Base-by-base conservation (phyloP, 2,113 vertebrate species). In the Indri indri region DNA sequence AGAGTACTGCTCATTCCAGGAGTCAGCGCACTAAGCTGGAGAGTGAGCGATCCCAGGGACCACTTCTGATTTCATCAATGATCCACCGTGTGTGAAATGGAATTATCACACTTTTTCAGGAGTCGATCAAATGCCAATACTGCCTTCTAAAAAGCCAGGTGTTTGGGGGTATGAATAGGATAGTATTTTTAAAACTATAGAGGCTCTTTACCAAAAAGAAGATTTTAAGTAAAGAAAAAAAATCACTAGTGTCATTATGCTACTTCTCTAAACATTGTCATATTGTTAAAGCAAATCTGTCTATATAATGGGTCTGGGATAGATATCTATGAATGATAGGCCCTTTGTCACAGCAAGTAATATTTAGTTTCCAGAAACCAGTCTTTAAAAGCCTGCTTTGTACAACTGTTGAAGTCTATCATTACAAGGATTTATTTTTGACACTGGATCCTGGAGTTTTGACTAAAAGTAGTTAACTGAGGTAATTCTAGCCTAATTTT, bases 401-500 rank as follows among this genome's bases (percentile, higher is more conserved):
- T 93, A 87, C 83, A 96, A 93, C 91, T 95, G 94, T 87, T 94
- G 86, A 91, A 47, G 77, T 96, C 94, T 96, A 22, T 95, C 95
- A 91, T 92, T 96, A 91, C 73, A 74, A 47, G 90, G 87, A 82
- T 90, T 97, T 98, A 97, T 91, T 95, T 97, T 93, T 96, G 95
- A 94, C 94, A 83, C 32, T 34, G 54, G 70, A 82, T 96, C 63
- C 77, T 91, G 82, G 70, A 95, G 32, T 86, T 96, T 71, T 79
- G 57, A 77, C 85, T 97, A 94, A 94, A 37, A 76, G 86, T 88
- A 96, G 94, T 77, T 95, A 96, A 66, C 86, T 95, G 83, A 89
- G 88, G 95, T 97, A 96, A 98, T 89, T 98, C 96, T 88, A 96
- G 88, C 91, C 93, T 95, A 85, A 91, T 95, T 93, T 87, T 94